These are phyloP conservation scores for Campaea margaritaria DNA, from an alignment of 2,888 invertebrate genomes.

Conservation along the genomic window DNA sequence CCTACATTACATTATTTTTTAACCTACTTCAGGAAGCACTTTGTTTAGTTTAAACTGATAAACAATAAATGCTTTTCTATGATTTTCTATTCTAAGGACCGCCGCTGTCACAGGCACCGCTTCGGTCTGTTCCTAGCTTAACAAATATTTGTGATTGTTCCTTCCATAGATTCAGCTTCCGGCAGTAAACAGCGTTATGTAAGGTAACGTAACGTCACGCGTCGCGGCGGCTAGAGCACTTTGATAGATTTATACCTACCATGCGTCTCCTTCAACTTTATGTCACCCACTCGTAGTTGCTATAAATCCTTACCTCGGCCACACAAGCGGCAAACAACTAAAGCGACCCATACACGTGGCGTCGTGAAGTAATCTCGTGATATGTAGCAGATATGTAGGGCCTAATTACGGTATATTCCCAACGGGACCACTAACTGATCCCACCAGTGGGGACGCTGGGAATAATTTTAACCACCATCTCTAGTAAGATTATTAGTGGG, in stretches of 20 bases:
- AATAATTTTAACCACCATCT: no score
- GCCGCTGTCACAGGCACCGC: no score
- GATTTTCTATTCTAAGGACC: no score
- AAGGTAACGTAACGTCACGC: slow-evolving; percentile 1
- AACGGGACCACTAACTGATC: no score
- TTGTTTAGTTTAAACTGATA: no score
- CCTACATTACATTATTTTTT: no score
- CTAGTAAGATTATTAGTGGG: no score
- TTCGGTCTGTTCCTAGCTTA: no score
- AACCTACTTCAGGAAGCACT: no score
- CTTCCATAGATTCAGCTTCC: neutral
- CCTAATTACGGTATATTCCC: neutral
- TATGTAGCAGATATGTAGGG: neutral
- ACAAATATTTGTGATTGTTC: slow-evolving; percentile 1
- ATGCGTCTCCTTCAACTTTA: slow-evolving; percentile 30
- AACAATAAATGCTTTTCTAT: no score
- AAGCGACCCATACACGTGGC: neutral
- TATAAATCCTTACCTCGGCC: slow-evolving; percentile 23
- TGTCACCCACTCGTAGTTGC: slow-evolving; percentile 21
- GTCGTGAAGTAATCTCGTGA: neutral
- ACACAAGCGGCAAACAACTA: slow-evolving; percentile 19
- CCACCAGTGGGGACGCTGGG: no score
- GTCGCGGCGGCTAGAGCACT: slow-evolving; percentile 5
- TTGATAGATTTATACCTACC: slow-evolving; percentile 28
- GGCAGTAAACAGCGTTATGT: slow-evolving; percentile 7